phyloP scores from a whole-genome alignment of 2,113 vertebrate species.

The Neofelis nebulosa region DNA sequence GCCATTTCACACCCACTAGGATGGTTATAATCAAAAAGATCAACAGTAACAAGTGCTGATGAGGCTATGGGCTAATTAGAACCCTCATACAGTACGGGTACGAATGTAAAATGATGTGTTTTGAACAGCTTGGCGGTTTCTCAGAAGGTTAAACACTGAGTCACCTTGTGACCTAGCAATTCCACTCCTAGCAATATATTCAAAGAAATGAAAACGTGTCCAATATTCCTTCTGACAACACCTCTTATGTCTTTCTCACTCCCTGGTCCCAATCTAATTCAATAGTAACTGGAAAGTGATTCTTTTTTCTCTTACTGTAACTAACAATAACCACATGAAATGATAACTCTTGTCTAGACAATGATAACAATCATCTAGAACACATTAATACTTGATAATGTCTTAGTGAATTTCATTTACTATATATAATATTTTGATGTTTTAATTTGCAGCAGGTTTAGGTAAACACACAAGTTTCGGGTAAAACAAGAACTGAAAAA shows the following conservation, averaged over 20 bases:
- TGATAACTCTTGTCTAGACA: background rate
- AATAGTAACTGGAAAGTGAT: background rate
- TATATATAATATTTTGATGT: background rate
- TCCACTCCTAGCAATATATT: background rate
- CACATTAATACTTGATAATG: background rate
- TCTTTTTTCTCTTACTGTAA: slow-evolving; percentile 1
- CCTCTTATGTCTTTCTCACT: background rate
- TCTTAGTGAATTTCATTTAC: background rate
- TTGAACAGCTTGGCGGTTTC: background rate
- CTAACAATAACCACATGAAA: background rate
- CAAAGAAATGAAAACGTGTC: background rate
- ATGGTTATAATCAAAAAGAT: background rate
- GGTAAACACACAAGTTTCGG: slow-evolving; percentile 7
- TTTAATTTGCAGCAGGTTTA: background rate
- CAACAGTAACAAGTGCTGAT: background rate
- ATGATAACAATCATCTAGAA: background rate
- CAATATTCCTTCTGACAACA: background rate
- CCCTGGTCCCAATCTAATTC: background rate
- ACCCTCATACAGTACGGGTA: background rate
- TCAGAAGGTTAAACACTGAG: background rate
- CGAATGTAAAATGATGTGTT: background rate
- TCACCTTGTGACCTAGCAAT: background rate
- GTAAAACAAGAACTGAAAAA: background rate
- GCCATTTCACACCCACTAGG: background rate
- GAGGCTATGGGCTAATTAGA: background rate